A percentile compares a stretch with the other conserved stretches of the same genome.
These are phyloP conservation scores for Gonocerus acuteangulatus DNA, from an alignment of 2,888 invertebrate species.

Conservation along the genomic window DNA sequence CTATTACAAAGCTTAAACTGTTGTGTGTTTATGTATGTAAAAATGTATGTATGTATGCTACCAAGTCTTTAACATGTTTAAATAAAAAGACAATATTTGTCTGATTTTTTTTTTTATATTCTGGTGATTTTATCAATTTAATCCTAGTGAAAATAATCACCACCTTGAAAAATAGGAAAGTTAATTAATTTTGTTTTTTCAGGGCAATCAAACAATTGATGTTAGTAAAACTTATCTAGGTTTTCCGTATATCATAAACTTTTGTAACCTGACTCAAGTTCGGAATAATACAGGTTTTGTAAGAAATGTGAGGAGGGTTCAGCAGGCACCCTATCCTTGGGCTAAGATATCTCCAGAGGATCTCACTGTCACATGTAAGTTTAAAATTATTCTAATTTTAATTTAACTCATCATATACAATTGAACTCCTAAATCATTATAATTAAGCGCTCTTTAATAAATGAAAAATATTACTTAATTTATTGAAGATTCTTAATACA, in stretches of 20 bases:
- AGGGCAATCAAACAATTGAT: slow-evolving; percentile 65
- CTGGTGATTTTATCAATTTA: too few relatives aligned
- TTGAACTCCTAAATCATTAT: not conserved
- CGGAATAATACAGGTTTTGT: slow-evolving; percentile 64
- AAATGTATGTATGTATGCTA: too few relatives aligned
- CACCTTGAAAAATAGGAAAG: too few relatives aligned
- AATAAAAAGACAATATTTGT: too few relatives aligned
- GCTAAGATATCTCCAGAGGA: slow-evolving; percentile 55
- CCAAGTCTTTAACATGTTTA: too few relatives aligned
- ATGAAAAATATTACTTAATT: slow-evolving; percentile 39
- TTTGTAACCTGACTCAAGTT: slow-evolving; percentile 66
- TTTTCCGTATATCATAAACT: slow-evolving; percentile 67
- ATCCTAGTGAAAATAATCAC: too few relatives aligned
- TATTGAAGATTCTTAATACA: too few relatives aligned
- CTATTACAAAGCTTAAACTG: too few relatives aligned
- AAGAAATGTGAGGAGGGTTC: slow-evolving; percentile 62
- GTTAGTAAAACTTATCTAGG: slow-evolving; percentile 60
- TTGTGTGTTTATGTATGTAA: too few relatives aligned
- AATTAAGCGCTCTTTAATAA: not conserved
- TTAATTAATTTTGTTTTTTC: too few relatives aligned
- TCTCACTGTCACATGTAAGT: slow-evolving; percentile 43
- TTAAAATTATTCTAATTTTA: slow-evolving; percentile 2
- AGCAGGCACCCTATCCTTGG: slow-evolving; percentile 76
- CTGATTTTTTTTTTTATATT: too few relatives aligned
- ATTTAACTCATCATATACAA: not conserved